Percentiles rank a stretch among this genome's conserved stretches.
Evolutionary conservation across 2,113 vertebrate genomes (phyloP).

Genomic region (Ceuthmochares aereus): DNA sequence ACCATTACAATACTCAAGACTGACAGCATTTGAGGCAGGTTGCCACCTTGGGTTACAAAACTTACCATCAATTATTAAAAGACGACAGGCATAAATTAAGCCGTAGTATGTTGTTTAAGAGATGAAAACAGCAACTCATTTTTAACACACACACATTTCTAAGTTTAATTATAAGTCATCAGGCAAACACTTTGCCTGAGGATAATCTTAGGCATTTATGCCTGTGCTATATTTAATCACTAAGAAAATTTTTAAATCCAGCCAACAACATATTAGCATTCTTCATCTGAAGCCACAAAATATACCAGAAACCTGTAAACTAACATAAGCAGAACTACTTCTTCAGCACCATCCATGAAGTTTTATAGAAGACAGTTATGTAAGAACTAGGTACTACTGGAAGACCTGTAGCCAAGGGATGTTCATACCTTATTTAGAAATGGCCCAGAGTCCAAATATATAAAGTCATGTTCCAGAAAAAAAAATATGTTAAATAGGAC

Average conservation of each 20-base stretch:
- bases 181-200: not conserved
- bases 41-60: not conserved
- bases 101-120: not conserved
- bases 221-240: conserved; percentile 13
- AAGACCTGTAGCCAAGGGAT: not conserved
- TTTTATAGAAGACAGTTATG: not conserved
- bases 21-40: not conserved
- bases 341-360: not conserved
- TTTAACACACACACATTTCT: not conserved
- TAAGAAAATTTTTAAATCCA: not conserved
- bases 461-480: not conserved
- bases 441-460: not conserved
- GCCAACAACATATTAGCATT: not conserved
- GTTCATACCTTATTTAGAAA: conserved; percentile 3
- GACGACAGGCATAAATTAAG: not conserved
- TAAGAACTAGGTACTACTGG: not conserved
- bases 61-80: not conserved
- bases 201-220: not conserved
- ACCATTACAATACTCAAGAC: not conserved
- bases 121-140: not conserved
- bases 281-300: conserved; percentile 7
- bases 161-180: conserved; percentile 14
- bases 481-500: not conserved
- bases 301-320: not conserved
- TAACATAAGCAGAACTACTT: not conserved